Conservation (phyloP, 2,113 vertebrate species). For the Phasianus colchicus region DNA sequence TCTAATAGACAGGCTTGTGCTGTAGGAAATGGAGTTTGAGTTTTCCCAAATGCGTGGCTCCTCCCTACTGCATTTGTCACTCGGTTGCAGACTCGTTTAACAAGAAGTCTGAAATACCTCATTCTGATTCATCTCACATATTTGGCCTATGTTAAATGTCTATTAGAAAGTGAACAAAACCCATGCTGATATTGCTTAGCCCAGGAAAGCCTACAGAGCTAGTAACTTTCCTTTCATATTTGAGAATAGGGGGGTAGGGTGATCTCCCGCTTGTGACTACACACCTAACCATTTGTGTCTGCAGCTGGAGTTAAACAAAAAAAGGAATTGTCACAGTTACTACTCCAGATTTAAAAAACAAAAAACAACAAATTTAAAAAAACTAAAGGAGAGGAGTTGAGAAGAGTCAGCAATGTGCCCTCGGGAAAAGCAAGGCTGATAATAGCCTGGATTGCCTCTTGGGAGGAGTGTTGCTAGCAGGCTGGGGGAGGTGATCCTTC, state of each 20-base stretch:
- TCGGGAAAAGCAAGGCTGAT: not conserved
- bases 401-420: not conserved
- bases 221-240: not conserved
- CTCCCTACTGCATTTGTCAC: not conserved
- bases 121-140: not conserved
- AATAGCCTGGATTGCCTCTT: not conserved
- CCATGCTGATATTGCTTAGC: not conserved
- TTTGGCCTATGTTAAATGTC: not conserved
- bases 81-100: not conserved
- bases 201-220: not conserved
- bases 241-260: not conserved
- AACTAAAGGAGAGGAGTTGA: not conserved
- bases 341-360: no score
- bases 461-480: not conserved
- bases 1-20: rapidly evolving
- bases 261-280: not conserved
- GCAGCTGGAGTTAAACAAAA: not conserved
- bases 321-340: not conserved
- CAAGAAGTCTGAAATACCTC: not conserved
- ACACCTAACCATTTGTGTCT: not conserved
- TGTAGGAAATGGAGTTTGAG: not conserved
- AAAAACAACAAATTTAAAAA: no score
- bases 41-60: not conserved
- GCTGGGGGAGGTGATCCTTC: not conserved
- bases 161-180: not conserved